Evolutionary conservation across 1,140 invertebrate species (phyloP), one percentile per base, ranked within the genome.

Genomic region (Plectrocnemia conspersa): DNA sequence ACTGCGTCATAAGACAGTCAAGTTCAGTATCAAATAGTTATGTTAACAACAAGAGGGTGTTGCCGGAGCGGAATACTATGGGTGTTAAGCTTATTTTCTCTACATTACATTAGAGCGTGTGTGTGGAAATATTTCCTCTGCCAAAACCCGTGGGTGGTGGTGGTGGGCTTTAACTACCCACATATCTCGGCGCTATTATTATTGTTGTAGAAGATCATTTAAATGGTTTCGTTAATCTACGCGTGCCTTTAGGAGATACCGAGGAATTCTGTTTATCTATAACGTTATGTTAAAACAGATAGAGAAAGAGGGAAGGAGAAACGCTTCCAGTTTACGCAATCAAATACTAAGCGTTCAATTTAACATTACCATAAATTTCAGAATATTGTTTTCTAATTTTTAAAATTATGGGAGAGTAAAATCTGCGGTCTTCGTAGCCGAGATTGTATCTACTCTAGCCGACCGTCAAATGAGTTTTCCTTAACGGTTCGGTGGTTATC

Each of bases 361-460:
- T n/a, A n/a, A n/a, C n/a, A n/a, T n/a, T n/a, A n/a, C n/a, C n/a
- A n/a, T n/a, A n/a, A n/a, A n/a, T n/a, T n/a, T n/a, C n/a, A n/a
- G n/a, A n/a, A n/a, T n/a, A n/a, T n/a, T n/a, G n/a, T n/a, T n/a
- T n/a, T n/a, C n/a, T n/a, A n/a, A n/a, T n/a, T n/a, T n/a, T n/a
- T n/a, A n/a, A n/a, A n/a, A n/a, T n/a, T n/a, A n/a, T n/a, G n/a
- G n/a, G n/a, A n/a, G n/a, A n/a, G n/a, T n/a, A 21, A 50, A 50
- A 50, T 50, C 47, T 50, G 47, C 47, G 33, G 47, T 50, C 47
- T 32, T 50, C 36, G 40, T 38, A 50, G 40, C 47, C 47, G 47
- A 50, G 47, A 50, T 50, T 50, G 47, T 50, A 50, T 50, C 47
- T 50, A 50, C 47, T 50, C 47, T 50, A 50, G 47, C 47, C 47